Evolutionary conservation across 2,113 vertebrate species (phyloP), one percentile per base, ranked within the genome.

Genomic region (Erpornis zantholeuca): DNA sequence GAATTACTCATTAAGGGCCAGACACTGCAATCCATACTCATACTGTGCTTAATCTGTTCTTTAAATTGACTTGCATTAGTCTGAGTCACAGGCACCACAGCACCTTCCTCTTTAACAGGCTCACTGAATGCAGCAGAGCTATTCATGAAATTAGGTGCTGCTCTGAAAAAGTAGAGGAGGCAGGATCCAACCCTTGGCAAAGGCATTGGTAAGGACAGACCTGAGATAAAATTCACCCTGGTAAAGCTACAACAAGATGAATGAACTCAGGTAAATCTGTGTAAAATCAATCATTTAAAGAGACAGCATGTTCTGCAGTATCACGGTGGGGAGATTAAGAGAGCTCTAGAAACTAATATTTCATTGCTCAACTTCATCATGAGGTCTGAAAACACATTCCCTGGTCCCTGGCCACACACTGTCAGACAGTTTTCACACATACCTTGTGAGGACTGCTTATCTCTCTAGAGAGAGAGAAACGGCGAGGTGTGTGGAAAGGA

Each of bases 1-100:
- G 82, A 86, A 95, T 96, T 88, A 95, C 93, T 97, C 92, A 95
- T 88, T 33, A 61, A 18, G 29, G 64, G 49, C 68, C 82, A 95
- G 90, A 49, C 64, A 24, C 60, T 73, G 85, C 94, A 88, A 93
- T 86, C 87, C 63, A 73, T 77, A 96, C 71, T 81, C 82, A 70
- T 22, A 66, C 68, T 82, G 84, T 1, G 11, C 68, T 85, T 87
- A 63, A 90, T 90, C 76, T 90, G 86, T 93, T 79, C 95, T 92
- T 92, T 88, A 92, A 90, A 92, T 73, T 93, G 88, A 92, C 52
- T 86, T 60, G 88, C 82, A 91, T 86, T 92, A 90, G 76, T 70
- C 72, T 95, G 87, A 94, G 92, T 92, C 90, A 95, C 78, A 90
- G 63, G 75, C 82, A 90, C 5, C 57, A 56, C 50, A 75, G 86